phyloP scores from a whole-genome alignment of 2,888 invertebrate genomes.

The Hemaris fuciformis region DNA sequence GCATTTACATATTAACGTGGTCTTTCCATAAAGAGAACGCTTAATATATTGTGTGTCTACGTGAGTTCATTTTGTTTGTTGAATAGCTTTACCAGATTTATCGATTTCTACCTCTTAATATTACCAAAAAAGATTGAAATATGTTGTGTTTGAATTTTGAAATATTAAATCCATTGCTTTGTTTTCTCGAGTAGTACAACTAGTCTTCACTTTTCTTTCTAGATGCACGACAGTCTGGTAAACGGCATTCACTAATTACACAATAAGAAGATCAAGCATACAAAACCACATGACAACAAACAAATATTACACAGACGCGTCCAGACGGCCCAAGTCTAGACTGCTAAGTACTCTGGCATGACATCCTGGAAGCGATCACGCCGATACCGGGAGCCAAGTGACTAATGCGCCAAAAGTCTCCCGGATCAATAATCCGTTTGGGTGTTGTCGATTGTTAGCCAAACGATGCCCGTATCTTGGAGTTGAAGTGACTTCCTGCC shows the following conservation, averaged over 20 bases:
- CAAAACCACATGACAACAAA: neutral
- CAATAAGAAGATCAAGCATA: neutral
- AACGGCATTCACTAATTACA: neutral
- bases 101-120: too few relatives aligned
- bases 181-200: too few relatives aligned
- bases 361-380: constrained; percentile 11
- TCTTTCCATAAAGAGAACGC: too few relatives aligned
- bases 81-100: too few relatives aligned
- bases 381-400: constrained; percentile 21
- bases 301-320: neutral
- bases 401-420: constrained; percentile 27
- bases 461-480: neutral
- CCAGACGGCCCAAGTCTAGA: constrained; percentile 21
- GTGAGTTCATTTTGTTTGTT: too few relatives aligned
- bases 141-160: too few relatives aligned
- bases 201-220: too few relatives aligned
- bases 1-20: too few relatives aligned
- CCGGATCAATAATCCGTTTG: constrained; percentile 9
- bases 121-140: too few relatives aligned
- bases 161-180: too few relatives aligned
- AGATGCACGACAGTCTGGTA: too few relatives aligned
- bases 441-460: neutral
- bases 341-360: constrained; percentile 20
- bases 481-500: neutral
- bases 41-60: too few relatives aligned